phyloP scores from a whole-genome alignment of 2,888 invertebrate genomes.

The Rambutsinella grinnellia region DNA sequence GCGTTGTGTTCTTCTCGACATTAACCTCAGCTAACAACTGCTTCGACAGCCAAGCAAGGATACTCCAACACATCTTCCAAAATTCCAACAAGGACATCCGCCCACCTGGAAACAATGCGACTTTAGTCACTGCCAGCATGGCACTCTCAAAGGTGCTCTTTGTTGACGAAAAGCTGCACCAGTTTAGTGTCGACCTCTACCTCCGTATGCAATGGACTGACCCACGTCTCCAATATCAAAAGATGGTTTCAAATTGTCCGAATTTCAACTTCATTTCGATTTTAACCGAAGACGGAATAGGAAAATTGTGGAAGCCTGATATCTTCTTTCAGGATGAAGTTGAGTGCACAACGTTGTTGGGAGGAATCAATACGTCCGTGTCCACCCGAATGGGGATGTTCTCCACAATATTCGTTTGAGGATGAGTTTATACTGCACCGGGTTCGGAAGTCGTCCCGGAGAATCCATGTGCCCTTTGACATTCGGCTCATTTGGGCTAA shows the following conservation, averaged over 20 bases:
- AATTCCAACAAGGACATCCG: constrained; percentile 23
- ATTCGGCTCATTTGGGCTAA: neutral
- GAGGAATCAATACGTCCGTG: constrained; percentile 5
- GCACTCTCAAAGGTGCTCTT: constrained; percentile 5
- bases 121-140: constrained; percentile 16
- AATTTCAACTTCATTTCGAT: constrained; percentile 19
- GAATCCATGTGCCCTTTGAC: constrained; percentile 17
- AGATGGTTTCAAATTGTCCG: neutral
- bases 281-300: neutral
- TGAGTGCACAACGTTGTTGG: too few relatives aligned
- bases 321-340: constrained; percentile 6
- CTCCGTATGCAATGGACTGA: constrained; percentile 37
- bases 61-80: neutral
- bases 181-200: constrained; percentile 3
- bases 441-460: constrained; percentile 17
- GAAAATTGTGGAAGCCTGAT: constrained; percentile 25
- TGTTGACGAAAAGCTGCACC: constrained; percentile 1
- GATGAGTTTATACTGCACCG: constrained; percentile 22
- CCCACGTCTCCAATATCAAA: constrained; percentile 14
- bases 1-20: too few relatives aligned
- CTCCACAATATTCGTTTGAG: constrained; percentile 17
- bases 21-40: too few relatives aligned
- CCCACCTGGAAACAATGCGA: constrained; percentile 29
- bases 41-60: too few relatives aligned
- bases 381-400: constrained; percentile 30